Percentiles rank a stretch among this genome's conserved stretches.
Conservation (phyloP, 2,113 vertebrate genomes). For the Pseudonaja textilis region DNA sequence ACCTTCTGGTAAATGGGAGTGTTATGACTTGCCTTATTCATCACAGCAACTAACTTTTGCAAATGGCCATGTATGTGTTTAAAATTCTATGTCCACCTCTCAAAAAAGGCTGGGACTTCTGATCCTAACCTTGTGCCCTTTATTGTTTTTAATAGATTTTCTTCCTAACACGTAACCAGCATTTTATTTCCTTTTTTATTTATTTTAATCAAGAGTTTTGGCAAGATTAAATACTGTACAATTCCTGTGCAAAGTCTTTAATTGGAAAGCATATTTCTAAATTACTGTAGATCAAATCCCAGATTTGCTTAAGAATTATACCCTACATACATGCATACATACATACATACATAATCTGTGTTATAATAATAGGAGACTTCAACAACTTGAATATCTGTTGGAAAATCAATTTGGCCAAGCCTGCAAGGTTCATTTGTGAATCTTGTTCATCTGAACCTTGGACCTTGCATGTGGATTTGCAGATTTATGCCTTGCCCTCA, state of each 20-base stretch:
- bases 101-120: not conserved
- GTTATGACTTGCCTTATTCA: not conserved
- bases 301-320: not conserved
- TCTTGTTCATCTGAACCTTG: not conserved
- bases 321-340: no score
- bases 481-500: not conserved
- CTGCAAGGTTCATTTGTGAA: not conserved
- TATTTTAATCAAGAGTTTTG: not conserved
- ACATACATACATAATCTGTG: not conserved
- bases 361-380: not conserved
- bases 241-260: not conserved
- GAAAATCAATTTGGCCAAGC: not conserved
- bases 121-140: not conserved
- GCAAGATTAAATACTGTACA: not conserved
- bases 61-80: not conserved
- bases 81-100: not conserved
- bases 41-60: not conserved
- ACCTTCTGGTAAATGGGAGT: not conserved
- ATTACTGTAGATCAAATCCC: not conserved
- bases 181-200: no score
- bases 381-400: not conserved
- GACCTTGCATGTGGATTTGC: not conserved
- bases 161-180: not conserved
- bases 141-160: not conserved
- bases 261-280: not conserved